A percentile compares a stretch with the other conserved stretches of the same genome.
phyloP scores from a whole-genome alignment of 2,888 invertebrate species.

The Leptopterna dolabrata region DNA sequence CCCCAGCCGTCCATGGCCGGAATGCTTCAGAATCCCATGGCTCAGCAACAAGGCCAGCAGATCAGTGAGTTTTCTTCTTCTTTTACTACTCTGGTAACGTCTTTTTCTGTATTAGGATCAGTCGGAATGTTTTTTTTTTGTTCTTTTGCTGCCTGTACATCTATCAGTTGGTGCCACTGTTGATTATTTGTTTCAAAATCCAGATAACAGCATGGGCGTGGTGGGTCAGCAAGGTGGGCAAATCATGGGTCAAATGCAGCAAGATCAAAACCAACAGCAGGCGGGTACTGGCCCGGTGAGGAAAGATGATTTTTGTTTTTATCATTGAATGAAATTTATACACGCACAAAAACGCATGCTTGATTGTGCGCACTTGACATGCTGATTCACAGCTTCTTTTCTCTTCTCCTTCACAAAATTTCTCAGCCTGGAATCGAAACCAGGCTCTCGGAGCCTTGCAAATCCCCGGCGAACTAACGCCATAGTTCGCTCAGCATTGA shows the following conservation, averaged over 20 bases:
- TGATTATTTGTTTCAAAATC: background rate
- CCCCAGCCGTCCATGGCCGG: constrained; percentile 28
- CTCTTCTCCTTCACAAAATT: too few species aligned
- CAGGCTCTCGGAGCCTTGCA: too few species aligned
- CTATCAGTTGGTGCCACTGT: too few species aligned
- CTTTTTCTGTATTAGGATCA: background rate
- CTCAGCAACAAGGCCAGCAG: constrained; percentile 40
- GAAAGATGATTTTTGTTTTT: background rate
- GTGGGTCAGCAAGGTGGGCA: constrained; percentile 53
- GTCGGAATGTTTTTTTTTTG: too few species aligned
- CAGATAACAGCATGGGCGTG: constrained; percentile 41
- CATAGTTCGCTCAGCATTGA: too few species aligned
- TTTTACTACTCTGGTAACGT: background rate
- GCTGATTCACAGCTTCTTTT: too few species aligned
- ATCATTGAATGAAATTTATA: too few species aligned
- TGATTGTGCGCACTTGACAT: too few species aligned
- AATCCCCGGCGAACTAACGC: too few species aligned
- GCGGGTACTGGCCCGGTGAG: constrained; percentile 35
- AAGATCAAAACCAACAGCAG: constrained; percentile 66
- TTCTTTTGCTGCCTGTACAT: too few species aligned
- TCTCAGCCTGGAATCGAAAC: too few species aligned
- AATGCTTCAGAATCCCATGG: constrained; percentile 37
- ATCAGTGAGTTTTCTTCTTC: constrained; percentile 42
- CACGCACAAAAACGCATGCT: too few species aligned
- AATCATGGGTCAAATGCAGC: constrained; percentile 58